Percentiles rank a stretch among this genome's conserved stretches.
phyloP scores from a whole-genome alignment of 2,888 invertebrate genomes.

The Hybos culiciformis region DNA sequence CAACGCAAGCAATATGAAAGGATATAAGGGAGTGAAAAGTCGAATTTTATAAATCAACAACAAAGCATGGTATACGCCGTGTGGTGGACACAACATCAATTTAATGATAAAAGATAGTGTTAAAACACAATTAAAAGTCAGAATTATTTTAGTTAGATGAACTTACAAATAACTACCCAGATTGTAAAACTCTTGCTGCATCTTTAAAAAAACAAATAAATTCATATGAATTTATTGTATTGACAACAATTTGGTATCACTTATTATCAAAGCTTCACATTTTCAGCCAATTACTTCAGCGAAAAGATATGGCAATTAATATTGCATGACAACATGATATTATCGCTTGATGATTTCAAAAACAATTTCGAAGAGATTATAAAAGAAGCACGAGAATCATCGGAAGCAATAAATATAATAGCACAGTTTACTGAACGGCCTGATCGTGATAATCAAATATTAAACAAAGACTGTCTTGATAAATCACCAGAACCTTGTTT shows the following conservation, averaged over 20 bases:
- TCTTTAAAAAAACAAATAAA: not conserved
- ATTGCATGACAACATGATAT: not conserved
- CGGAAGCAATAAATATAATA: not conserved
- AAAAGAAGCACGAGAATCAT: conserved; percentile 1
- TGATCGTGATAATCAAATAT: not conserved
- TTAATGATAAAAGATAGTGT: not conserved
- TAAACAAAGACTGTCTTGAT: not conserved
- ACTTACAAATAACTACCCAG: not conserved
- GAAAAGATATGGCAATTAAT: not conserved
- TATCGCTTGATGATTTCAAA: not conserved
- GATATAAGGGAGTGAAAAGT: conserved; percentile 5
- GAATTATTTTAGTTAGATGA: not conserved
- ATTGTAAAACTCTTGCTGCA: not conserved
- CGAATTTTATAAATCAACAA: conserved; percentile 9
- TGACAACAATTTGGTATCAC: conserved; percentile 1
- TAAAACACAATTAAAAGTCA: not conserved
- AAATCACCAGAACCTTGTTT: not conserved
- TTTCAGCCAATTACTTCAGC: conserved; percentile 1
- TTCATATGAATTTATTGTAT: not conserved
- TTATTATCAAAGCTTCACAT: not conserved
- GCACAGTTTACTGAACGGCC: not conserved
- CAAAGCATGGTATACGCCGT: conserved; percentile 2
- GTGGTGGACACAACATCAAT: not conserved
- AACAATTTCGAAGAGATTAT: not conserved
- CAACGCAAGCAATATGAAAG: conserved; percentile 4